Percentiles rank a stretch among this genome's conserved stretches.
These are phyloP conservation scores for Leptopilina boulardi DNA, from an alignment of 1,140 invertebrate species.

Conservation along the genomic window DNA sequence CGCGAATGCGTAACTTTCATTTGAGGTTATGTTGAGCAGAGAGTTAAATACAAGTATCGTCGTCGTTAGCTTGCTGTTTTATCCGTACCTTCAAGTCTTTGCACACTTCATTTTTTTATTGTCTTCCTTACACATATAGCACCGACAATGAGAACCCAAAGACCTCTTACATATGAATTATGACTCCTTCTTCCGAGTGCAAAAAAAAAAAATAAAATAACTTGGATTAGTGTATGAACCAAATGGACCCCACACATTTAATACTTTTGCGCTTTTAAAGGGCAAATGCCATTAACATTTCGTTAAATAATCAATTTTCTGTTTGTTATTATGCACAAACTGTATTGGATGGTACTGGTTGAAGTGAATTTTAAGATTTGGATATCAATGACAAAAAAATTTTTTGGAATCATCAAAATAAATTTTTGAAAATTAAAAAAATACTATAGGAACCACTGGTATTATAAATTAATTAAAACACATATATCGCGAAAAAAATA, in stretches of 20 bases:
- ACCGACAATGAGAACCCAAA: conserved; percentile 43
- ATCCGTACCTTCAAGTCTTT: conserved; percentile 51
- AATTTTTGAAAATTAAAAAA: no score
- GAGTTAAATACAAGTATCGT: conserved; percentile 61
- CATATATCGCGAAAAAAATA: no score
- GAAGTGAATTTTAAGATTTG: no score
- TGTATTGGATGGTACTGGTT: no score
- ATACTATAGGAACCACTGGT: no score
- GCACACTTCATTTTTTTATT: conserved; percentile 50
- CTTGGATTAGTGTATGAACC: conserved; percentile 47
- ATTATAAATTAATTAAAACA: no score
- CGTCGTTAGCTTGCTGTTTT: conserved; percentile 55
- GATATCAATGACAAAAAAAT: no score
- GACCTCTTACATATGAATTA: conserved; percentile 64
- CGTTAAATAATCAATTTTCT: no score
- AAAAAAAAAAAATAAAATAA: no score
- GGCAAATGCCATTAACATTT: neutral
- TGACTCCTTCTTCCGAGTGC: conserved; percentile 50
- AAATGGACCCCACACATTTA: conserved; percentile 19
- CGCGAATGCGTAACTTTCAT: conserved; percentile 57
- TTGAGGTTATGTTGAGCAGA: conserved; percentile 53
- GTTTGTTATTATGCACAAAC: no score
- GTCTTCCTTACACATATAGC: conserved; percentile 4
- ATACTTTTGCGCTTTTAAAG: neutral
- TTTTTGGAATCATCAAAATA: no score